Percentiles rank a stretch among this genome's conserved stretches.
Conservation (phyloP, 2,888 invertebrate species). For the Argyra leucocephala region DNA sequence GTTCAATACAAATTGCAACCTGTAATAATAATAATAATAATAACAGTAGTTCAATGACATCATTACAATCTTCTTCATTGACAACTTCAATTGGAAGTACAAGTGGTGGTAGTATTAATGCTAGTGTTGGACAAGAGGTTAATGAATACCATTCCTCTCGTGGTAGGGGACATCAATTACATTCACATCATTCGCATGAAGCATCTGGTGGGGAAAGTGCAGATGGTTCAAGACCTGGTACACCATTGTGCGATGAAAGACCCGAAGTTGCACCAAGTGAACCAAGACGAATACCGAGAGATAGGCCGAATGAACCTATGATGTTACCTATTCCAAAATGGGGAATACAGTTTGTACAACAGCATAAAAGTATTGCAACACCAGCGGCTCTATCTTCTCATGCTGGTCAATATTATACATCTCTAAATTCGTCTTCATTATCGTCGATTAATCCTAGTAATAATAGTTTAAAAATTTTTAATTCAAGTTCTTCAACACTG, state of each 20-base stretch:
- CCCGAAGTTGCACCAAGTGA: slow-evolving; percentile 66
- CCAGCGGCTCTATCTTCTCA: slow-evolving; percentile 25
- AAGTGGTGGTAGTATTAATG: not conserved
- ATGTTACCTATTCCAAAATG: slow-evolving; percentile 82
- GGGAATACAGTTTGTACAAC: slow-evolving; percentile 58
- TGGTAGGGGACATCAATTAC: slow-evolving; percentile 47
- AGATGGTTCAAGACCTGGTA: slow-evolving; percentile 71
- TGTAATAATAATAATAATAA: slow-evolving; percentile 17
- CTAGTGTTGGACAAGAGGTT: slow-evolving; percentile 16
- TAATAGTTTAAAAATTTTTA: slow-evolving; percentile 25
- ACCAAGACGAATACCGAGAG: slow-evolving; percentile 60
- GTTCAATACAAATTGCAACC: slow-evolving; percentile 16
- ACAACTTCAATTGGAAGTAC: not conserved
- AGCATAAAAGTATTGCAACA: slow-evolving; percentile 32
- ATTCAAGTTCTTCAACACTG: slow-evolving; percentile 28
- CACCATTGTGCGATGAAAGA: slow-evolving; percentile 72
- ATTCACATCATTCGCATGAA: slow-evolving; percentile 47
- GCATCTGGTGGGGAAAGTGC: slow-evolving; percentile 53
- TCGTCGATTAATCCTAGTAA: slow-evolving; percentile 21
- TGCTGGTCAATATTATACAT: slow-evolving; percentile 24
- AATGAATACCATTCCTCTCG: slow-evolving; percentile 41
- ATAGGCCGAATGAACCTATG: slow-evolving; percentile 58
- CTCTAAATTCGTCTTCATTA: slow-evolving; percentile 21
- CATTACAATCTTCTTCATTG: slow-evolving; percentile 11
- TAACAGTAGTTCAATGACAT: slow-evolving; percentile 22